phyloP scores from a whole-genome alignment of 2,113 vertebrate genomes.

The Alces alces region DNA sequence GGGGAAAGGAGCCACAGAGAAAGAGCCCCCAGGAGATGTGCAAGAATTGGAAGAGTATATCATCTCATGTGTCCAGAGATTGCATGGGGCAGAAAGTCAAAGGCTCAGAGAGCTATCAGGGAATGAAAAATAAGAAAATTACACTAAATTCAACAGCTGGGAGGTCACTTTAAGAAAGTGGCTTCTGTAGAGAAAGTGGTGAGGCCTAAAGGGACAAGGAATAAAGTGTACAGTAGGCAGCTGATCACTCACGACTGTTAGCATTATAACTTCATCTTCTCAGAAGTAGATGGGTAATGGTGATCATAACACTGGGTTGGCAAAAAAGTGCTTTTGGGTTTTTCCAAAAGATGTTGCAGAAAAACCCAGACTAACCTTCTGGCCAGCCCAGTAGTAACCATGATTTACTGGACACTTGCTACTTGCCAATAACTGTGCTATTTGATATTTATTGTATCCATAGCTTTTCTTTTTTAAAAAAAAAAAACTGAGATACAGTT shows the following conservation, averaged over 20 bases:
- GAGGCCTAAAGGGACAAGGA: background rate
- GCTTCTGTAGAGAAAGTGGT: background rate
- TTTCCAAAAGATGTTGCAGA: background rate
- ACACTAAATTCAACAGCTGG: background rate
- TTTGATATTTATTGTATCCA: background rate
- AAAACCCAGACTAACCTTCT: background rate
- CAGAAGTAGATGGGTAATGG: background rate
- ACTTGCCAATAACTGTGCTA: background rate
- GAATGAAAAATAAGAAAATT: constrained; percentile 11
- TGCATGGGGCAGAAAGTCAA: background rate
- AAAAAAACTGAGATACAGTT: background rate
- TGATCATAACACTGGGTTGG: background rate
- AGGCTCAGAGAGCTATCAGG: background rate
- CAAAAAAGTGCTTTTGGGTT: background rate
- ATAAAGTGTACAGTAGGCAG: background rate
- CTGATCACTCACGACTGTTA: background rate
- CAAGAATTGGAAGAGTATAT: background rate
- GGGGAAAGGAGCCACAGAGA: background rate
- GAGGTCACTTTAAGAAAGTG: background rate
- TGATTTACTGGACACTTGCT: background rate
- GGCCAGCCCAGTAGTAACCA: background rate
- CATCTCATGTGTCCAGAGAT: background rate
- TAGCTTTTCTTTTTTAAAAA: background rate
- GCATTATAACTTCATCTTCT: background rate
- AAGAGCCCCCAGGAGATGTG: background rate